Percentiles rank a stretch among this genome's conserved stretches.
These are phyloP conservation scores for Cepphus grylle DNA, from an alignment of 2,113 vertebrate species.

Conservation along the genomic window DNA sequence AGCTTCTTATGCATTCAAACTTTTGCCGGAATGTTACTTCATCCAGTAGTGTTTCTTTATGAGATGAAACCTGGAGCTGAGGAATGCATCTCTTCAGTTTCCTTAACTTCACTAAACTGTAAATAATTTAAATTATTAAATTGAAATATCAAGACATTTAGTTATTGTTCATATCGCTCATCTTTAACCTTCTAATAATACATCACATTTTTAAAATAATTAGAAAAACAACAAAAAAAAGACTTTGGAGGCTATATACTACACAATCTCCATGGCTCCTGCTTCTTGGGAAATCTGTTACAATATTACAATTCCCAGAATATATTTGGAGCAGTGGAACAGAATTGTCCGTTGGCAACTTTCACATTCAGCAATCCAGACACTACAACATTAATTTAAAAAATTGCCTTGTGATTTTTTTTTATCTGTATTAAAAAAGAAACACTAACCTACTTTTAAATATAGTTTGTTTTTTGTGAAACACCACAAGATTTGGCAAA, in stretches of 20 bases:
- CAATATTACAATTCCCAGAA: constrained; percentile 49
- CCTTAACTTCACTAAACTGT: constrained; percentile 61
- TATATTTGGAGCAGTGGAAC: constrained; percentile 54
- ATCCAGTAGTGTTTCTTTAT: constrained; percentile 53
- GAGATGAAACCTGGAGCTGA: constrained; percentile 44
- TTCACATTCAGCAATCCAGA: constrained; percentile 75
- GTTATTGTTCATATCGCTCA: constrained; percentile 77
- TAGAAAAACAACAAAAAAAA: constrained; percentile 51
- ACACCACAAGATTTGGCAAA: constrained; percentile 74
- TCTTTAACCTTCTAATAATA: constrained; percentile 72
- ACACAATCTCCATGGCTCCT: constrained; percentile 49
- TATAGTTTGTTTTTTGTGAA: constrained; percentile 67
- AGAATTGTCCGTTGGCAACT: constrained; percentile 59
- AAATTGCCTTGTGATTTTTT: constrained; percentile 58
- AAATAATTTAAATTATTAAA: constrained; percentile 66
- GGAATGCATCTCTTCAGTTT: constrained; percentile 53
- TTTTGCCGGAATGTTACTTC: constrained; percentile 55
- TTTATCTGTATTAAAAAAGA: constrained; percentile 69
- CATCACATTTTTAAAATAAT: constrained; percentile 73
- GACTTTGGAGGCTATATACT: constrained; percentile 66
- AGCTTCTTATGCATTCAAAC: constrained; percentile 59
- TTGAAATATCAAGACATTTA: constrained; percentile 72
- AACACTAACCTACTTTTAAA: constrained; percentile 72
- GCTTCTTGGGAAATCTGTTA: constrained; percentile 28
- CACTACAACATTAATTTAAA: constrained; percentile 67